phyloP scores from a whole-genome alignment of 2,797 vertebrate species.

The Brotula barbata region DNA sequence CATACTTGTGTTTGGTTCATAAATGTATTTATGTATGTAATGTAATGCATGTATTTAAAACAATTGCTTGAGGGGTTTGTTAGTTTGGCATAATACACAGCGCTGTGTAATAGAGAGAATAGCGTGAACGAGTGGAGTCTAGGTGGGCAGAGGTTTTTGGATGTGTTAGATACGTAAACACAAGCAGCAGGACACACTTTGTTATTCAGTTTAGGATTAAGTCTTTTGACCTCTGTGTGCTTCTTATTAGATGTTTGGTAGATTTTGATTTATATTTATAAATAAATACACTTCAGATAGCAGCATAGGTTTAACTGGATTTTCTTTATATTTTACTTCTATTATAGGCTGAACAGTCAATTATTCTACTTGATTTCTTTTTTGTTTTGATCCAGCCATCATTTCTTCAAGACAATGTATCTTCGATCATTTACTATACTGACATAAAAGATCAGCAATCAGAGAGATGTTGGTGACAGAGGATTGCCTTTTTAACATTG shows the following conservation, averaged over 20 bases:
- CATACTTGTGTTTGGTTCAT: conserved; percentile 38
- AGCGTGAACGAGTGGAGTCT: conserved; percentile 44
- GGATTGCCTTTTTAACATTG: too few relatives aligned
- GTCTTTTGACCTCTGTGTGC: conserved; percentile 77
- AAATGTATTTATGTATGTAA: conserved; percentile 38
- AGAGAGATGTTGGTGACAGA: too few relatives aligned
- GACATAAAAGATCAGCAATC: too few relatives aligned
- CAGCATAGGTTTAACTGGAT: conserved; percentile 8
- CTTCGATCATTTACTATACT: too few relatives aligned
- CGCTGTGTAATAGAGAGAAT: conserved; percentile 14
- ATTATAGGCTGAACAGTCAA: too few relatives aligned
- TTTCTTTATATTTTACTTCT: not conserved
- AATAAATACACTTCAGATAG: conserved; percentile 22
- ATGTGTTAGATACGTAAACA: conserved; percentile 37
- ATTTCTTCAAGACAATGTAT: too few relatives aligned
- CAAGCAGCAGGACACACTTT: conserved; percentile 18
- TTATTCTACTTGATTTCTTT: conserved; percentile 7
- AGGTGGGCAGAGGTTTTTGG: conserved; percentile 26
- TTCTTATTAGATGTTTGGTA: conserved; percentile 78
- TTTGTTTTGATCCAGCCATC: conserved; percentile 13
- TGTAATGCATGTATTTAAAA: conserved; percentile 55
- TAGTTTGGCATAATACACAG: conserved; percentile 40
- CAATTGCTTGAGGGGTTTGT: conserved; percentile 18
- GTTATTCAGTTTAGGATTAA: conserved; percentile 30
- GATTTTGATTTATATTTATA: conserved; percentile 84